Evolutionary conservation across 1,140 invertebrate genomes (phyloP).

Genomic region (Nasonia vitripennis): DNA sequence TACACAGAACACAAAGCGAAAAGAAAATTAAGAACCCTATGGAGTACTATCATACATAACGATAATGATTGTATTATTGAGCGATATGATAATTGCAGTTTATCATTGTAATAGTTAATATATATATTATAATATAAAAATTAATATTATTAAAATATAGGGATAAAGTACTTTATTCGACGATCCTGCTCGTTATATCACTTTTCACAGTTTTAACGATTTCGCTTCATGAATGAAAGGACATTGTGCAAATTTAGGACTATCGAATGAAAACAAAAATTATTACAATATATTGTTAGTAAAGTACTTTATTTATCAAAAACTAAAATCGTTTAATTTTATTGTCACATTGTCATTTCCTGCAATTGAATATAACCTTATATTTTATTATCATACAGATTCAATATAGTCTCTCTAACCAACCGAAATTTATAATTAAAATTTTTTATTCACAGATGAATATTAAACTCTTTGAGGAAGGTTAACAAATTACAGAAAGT

Average conservation of each 20-base stretch:
- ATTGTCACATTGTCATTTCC: conserved; percentile 22
- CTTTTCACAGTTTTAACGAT: conserved; percentile 47
- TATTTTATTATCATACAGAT: conserved; percentile 16
- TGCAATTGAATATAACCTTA: conserved; percentile 9
- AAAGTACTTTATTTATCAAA: conserved; percentile 53
- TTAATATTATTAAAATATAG: conserved; percentile 55
- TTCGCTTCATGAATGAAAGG: conserved; percentile 36
- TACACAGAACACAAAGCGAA: conserved; percentile 47
- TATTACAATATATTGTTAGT: conserved; percentile 53
- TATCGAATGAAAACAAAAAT: conserved; percentile 44
- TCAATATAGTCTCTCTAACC: neutral
- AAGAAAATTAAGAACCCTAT: conserved; percentile 47
- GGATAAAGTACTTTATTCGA: conserved; percentile 55
- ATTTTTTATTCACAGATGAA: no score
- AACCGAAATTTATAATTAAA: no score
- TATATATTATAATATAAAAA: conserved; percentile 54
- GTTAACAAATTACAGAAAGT: no score
- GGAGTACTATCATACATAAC: conserved; percentile 56
- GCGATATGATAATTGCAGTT: conserved; percentile 60
- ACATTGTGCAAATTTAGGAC: conserved; percentile 29
- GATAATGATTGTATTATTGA: conserved; percentile 63
- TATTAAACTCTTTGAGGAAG: no score
- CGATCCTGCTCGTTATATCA: conserved; percentile 42
- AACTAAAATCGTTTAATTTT: conserved; percentile 37
- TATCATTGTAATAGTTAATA: conserved; percentile 56